Base-by-base conservation (phyloP, 2,888 invertebrate genomes). In the Drosophila vallismaia region DNA sequence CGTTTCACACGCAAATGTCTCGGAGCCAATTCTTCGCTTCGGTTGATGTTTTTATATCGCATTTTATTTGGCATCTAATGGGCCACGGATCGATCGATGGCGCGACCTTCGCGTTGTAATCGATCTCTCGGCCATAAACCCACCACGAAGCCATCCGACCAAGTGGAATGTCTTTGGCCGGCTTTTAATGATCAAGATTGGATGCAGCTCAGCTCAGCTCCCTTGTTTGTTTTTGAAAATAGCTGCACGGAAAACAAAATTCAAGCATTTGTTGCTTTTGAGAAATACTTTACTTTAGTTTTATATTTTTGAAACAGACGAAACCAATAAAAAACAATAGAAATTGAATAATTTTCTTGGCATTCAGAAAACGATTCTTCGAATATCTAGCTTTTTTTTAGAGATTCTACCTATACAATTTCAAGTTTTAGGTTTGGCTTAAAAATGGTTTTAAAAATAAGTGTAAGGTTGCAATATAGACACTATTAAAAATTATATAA, bases 41-140 rank as follows among this genome's bases (percentile, higher is more conserved):
- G 38, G 54, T 52, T 73, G 55, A 71, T 71, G 69, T 71, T 74
- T 77, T 72, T 80, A 70, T 85, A 77, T 75, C 74, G 76, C 64
- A 86, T 85, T 85, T 88, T 75, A 88, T 85, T 85, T 88, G 79
- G 87, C 88, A 77, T 88, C 88, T 88, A 85, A 86, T 85, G 85
- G 84, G 81, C 84, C 54, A 36, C 73, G 67, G 63, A 62, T 54
- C 57, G 68, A 66, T 49, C 53, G 53, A 68, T 49, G 69, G 69
- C 28, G 54, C 75, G 85, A 84, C 88, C 85, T 85, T 85, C 85
- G 85, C 59, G 75, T 84, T 87, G 88, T 88, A 85, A 84, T 84
- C 88, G 88, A 75, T 71, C 71, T 67, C 68, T 19, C 55, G 64
- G 70, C 73, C 72, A 79, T 83, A 88, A 83, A 88, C 88, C 88